phyloP scores from a whole-genome alignment of 2,797 vertebrate species.

The Peromyscus attwateri region DNA sequence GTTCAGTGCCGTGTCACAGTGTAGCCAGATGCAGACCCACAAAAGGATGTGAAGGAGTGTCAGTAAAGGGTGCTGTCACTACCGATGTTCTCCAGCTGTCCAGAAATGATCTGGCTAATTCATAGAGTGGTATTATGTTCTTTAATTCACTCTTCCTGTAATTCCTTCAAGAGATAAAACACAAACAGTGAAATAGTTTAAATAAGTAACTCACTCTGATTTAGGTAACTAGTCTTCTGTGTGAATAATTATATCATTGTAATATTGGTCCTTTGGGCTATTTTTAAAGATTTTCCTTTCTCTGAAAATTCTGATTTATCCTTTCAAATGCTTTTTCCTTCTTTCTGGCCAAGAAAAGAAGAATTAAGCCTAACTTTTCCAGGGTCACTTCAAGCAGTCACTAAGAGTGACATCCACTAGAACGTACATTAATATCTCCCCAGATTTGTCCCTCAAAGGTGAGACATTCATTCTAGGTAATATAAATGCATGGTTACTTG shows the following conservation, averaged over 20 bases:
- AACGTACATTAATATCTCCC: neutral
- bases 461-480: neutral
- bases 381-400: neutral
- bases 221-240: slow-evolving; percentile 1
- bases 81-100: neutral
- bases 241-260: neutral
- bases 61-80: neutral
- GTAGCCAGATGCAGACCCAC: neutral
- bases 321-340: neutral
- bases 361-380: neutral
- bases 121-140: neutral
- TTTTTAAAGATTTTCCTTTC: neutral
- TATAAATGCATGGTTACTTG: neutral
- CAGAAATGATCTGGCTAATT: neutral
- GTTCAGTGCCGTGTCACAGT: neutral
- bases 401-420: neutral
- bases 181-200: slow-evolving; percentile 4
- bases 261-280: neutral
- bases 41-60: neutral
- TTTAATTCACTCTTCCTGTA: slow-evolving; percentile 34
- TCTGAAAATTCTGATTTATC: slow-evolving; percentile 35
- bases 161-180: slow-evolving; percentile 51
- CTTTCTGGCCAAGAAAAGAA: neutral
- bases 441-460: slow-evolving; percentile 12
- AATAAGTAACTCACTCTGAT: neutral